Evolutionary conservation across 2,888 invertebrate genomes (phyloP).

Genomic region (Leistus spinibarbis): DNA sequence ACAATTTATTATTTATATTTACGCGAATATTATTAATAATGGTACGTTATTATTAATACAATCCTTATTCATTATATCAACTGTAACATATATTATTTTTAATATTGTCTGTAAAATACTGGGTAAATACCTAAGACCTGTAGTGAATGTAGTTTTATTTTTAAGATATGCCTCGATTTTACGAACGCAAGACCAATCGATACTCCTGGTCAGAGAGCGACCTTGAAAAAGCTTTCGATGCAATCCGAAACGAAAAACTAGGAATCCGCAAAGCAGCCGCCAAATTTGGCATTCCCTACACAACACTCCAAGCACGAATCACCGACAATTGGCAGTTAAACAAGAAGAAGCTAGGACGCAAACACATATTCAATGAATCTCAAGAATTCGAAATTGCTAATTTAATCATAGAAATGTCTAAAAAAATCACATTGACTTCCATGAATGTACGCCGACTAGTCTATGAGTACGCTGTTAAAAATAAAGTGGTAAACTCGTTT

Average conservation of each 20-base stretch:
- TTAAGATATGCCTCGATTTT: not conserved
- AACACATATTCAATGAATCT: not conserved
- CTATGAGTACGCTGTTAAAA: not conserved
- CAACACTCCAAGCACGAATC: not conserved
- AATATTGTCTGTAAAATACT: no score
- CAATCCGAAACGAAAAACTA: not conserved
- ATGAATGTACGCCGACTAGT: not conserved
- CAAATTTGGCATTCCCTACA: not conserved
- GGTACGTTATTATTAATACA: no score
- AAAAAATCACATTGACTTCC: not conserved
- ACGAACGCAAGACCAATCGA: not conserved
- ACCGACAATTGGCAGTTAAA: not conserved
- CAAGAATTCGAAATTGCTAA: not conserved
- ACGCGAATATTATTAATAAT: no score
- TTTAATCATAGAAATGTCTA: not conserved
- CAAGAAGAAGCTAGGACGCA: not conserved
- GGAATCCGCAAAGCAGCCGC: not conserved
- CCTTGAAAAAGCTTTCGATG: not conserved
- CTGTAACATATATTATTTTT: no score
- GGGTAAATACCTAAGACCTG: no score
- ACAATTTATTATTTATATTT: no score
- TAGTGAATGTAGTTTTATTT: no score
- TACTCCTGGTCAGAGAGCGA: not conserved
- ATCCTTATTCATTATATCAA: no score
- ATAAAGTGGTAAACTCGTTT: not conserved